Conservation (phyloP, 2,113 vertebrate species). For the Rhineura floridana region DNA sequence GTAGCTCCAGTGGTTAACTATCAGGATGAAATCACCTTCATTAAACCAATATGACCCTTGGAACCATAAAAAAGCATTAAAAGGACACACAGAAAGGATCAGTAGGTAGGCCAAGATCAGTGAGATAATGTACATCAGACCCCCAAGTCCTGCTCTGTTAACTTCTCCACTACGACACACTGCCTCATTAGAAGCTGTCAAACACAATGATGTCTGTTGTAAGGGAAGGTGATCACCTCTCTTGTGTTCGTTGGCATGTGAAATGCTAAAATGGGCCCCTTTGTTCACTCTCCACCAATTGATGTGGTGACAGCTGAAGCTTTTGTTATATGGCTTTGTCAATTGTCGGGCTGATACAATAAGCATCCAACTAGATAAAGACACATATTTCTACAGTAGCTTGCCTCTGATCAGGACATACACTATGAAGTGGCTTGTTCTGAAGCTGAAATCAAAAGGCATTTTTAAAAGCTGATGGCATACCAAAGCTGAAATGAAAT, state of each 20-base stretch:
- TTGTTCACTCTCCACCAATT: slow-evolving; percentile 38
- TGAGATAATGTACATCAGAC: too few relatives aligned
- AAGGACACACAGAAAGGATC: not conserved
- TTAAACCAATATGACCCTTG: not conserved
- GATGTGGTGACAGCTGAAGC: slow-evolving; percentile 40
- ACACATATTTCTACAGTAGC: slow-evolving; percentile 44
- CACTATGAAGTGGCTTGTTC: slow-evolving; percentile 49
- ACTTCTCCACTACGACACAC: not conserved
- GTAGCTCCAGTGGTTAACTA: not conserved
- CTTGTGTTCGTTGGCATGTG: slow-evolving; percentile 9
- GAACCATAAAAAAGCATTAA: not conserved
- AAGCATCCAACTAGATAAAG: slow-evolving; percentile 48
- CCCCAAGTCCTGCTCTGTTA: not conserved
- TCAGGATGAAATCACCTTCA: not conserved
- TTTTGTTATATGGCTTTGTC: slow-evolving; percentile 39
- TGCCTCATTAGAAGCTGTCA: slow-evolving; percentile 26
- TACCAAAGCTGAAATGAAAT: slow-evolving; percentile 34
- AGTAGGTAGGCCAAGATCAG: not conserved
- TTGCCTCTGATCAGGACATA: slow-evolving; percentile 54
- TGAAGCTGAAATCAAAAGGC: slow-evolving; percentile 53
- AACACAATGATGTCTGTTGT: not conserved
- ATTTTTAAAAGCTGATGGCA: slow-evolving; percentile 38
- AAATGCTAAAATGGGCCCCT: slow-evolving; percentile 27
- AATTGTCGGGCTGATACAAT: slow-evolving; percentile 46
- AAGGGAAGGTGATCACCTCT: slow-evolving; percentile 5